A percentile compares a stretch with the other conserved stretches of the same genome.
Conservation (phyloP, 2,888 invertebrate genomes). For the Tortrix viridana region DNA sequence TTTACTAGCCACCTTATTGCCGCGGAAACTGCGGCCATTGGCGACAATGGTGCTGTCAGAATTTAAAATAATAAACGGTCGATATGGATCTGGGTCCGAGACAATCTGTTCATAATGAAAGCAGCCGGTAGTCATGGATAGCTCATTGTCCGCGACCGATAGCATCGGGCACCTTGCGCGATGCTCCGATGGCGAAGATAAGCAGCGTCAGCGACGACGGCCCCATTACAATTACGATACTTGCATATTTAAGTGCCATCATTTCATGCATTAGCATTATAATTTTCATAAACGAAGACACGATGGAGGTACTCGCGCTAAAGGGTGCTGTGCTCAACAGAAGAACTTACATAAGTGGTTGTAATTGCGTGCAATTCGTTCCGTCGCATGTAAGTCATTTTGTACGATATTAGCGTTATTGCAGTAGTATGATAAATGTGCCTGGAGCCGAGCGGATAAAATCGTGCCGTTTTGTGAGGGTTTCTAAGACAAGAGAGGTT, state of each 20-base stretch:
- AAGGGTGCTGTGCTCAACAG: neutral
- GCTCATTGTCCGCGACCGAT: constrained; percentile 51
- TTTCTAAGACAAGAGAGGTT: no score
- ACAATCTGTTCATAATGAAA: constrained; percentile 43
- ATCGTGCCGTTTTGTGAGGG: no score
- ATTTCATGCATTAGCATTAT: constrained; percentile 20
- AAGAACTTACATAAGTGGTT: neutral
- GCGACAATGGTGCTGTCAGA: neutral
- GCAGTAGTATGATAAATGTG: no score
- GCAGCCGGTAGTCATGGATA: constrained; percentile 46
- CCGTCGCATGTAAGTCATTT: neutral
- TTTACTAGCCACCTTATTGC: neutral
- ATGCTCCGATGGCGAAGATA: constrained; percentile 47
- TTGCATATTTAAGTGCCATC: constrained; percentile 29
- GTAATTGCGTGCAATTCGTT: neutral
- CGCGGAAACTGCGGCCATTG: no score
- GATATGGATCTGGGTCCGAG: constrained; percentile 27
- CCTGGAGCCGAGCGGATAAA: no score
- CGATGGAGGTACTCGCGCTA: neutral
- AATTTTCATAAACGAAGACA: constrained; percentile 19
- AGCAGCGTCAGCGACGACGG: constrained; percentile 44
- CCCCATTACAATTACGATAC: constrained; percentile 50
- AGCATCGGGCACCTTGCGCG: constrained; percentile 46
- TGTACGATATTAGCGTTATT: no score
- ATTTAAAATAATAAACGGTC: constrained; percentile 23